phyloP scores from a whole-genome alignment of 2,888 invertebrate genomes.

The Seladonia tumulorum region DNA sequence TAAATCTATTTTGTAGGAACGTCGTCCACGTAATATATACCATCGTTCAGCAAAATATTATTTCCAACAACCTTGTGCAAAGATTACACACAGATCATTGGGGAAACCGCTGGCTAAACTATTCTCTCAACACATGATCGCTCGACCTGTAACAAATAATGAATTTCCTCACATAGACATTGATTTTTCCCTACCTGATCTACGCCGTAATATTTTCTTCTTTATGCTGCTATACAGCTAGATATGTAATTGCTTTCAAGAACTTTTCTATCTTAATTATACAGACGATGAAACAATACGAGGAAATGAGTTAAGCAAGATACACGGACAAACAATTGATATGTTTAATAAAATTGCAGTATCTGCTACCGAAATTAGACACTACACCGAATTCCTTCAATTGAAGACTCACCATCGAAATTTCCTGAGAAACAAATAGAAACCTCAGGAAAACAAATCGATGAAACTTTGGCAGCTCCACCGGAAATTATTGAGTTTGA shows the following conservation, averaged over 20 bases:
- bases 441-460: neutral
- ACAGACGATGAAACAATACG: neutral
- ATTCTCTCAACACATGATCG: neutral
- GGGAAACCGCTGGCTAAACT: neutral
- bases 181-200: neutral
- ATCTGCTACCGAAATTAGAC: neutral
- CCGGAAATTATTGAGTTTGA: neutral
- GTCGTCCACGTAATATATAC: neutral
- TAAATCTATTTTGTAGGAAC: neutral
- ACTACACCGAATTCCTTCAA: neutral
- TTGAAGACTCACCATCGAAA: neutral
- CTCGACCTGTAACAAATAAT: neutral
- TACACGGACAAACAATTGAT: neutral
- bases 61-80: neutral
- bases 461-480: neutral
- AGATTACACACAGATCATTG: neutral
- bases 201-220: neutral
- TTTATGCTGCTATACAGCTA: neutral
- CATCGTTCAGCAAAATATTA: neutral
- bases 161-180: neutral
- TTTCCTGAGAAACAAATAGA: neutral
- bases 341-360: neutral
- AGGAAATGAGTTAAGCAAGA: neutral
- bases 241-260: neutral
- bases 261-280: neutral